Base-by-base conservation (phyloP, 2,888 invertebrate species). In the Encarsia formosa region DNA sequence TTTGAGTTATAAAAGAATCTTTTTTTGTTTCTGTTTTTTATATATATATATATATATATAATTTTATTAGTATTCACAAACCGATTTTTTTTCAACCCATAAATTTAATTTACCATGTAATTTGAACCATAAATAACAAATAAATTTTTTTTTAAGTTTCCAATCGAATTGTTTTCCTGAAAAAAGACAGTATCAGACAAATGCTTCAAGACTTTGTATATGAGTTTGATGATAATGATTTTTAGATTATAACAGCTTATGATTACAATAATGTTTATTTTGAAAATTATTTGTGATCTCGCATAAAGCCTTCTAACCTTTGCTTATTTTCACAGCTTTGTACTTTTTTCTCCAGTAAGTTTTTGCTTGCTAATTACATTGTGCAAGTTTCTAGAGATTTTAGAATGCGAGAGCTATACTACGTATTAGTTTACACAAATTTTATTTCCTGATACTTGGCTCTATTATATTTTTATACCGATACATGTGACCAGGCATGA, bases 271-370 rank as follows among this genome's bases (percentile, higher is more conserved):
- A 52, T 41, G 24, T 39, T 29, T 23, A 18, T 20, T 53, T 53
- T 35, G 41, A 43, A 39, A 53, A 49, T 49, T 53, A 53, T 37
- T 39, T 37, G 20, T 37, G 40, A 45, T 26, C 45, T 49, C 41
- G 45, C 49, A 42, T 15, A 46, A 11, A 49, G 13, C 15, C 49
- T 46, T 2, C 32, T 16, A 8, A 32, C 47, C 32, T 4, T 54
- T 19, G 26, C 38, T 26, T 16, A n/a, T n/a, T n/a, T 46, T 45
- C 18, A 29, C 26, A 29, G 15, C 16, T 48, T 53, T 54, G 54
- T 49, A 49, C 49, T 49, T 38, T 46, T 13, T 39, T 44, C 29
- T 43, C 19, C 47, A 54, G 47, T 46, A 54, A 46, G 23, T 22
- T 26, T n/a, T 26, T 53, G 5, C 20, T 15, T 46, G 40, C 23